phyloP scores from a whole-genome alignment of 2,113 vertebrate genomes.

The Oceanodroma tethys region DNA sequence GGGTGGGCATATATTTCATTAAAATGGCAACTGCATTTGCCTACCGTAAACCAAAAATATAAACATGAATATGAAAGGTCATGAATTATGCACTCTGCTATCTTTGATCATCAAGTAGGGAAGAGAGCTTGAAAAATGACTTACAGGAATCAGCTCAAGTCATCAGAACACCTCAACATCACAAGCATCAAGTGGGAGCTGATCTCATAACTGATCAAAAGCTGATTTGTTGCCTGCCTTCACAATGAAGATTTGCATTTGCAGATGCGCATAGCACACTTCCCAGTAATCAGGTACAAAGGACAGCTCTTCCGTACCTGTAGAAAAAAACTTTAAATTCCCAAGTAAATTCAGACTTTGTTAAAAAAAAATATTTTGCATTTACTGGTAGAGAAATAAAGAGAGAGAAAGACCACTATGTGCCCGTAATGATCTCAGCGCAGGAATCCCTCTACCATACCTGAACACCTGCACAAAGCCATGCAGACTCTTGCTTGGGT shows the following conservation, averaged over 20 bases:
- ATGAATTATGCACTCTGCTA: slow-evolving; percentile 25
- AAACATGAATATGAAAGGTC: slow-evolving; percentile 41
- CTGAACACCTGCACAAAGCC: background rate
- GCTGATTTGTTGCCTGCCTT: background rate
- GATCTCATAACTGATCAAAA: slow-evolving; percentile 17
- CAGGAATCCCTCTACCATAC: background rate
- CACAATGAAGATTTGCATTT: background rate
- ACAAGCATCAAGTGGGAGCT: background rate
- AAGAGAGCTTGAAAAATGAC: background rate
- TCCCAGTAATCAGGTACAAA: background rate
- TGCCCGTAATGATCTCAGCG: background rate
- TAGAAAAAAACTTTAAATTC: background rate
- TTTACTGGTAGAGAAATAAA: background rate
- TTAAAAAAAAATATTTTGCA: background rate
- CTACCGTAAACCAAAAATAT: slow-evolving; percentile 22
- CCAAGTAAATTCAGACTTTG: background rate
- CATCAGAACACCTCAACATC: slow-evolving; percentile 2
- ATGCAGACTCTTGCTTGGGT: background rate
- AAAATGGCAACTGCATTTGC: slow-evolving; percentile 2
- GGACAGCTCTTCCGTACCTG: background rate
- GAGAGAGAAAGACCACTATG: background rate
- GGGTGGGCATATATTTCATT: slow-evolving; percentile 2
- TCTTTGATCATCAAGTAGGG: slow-evolving; percentile 4
- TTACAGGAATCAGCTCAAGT: background rate
- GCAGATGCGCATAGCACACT: background rate